Evolutionary conservation across 2,888 invertebrate genomes (phyloP), one percentile per base, ranked within the genome.

Genomic region (Andrena praecox): DNA sequence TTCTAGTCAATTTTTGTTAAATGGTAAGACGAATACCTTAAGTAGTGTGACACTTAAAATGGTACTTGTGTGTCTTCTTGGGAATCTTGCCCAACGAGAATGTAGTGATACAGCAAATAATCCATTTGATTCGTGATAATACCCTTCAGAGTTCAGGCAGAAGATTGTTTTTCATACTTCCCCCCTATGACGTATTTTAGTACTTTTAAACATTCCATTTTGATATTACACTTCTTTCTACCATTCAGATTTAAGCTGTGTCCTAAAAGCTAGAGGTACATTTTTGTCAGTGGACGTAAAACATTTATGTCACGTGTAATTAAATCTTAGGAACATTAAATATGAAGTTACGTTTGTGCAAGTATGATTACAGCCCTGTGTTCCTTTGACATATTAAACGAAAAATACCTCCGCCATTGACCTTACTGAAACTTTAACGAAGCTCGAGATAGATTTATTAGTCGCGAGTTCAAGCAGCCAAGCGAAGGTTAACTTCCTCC

Each of bases 31-130:
- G 31, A 75, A 24, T 24, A 12, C 33, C 56, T 24, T 12, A 42
- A n/a, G 48, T 56, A 33, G 20, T 20, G n/a, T 10, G 48, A 20
- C 4, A 29, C 42, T 48, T 33, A n/a, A 33, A 24, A 12, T 62
- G 27, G 16, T 29, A 29, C 35, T 59, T 66, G 16, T n/a, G 31
- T 67, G 24, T 27, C 35, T 52, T 24, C 29, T 35, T 10, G 31
- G 67, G 59, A 52, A 60, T 60, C 31, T 33, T 27, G 48, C n/a
- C n/a, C 42, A 62, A 75, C 35, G 66, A 60, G 35, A 70, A 29
- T 29, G 52, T 74, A 59, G 50, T 77, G 75, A 74, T 74, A 66
- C 29, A 59, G 27, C 59, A 42, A 35, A 66, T 8, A 35, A 12
- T 20, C 50, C 50, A 66, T 59, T 60, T 33, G 20, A 64, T n/a